Evolutionary conservation across 2,888 invertebrate genomes (phyloP), one percentile per base, ranked within the genome.

Genomic region (Lepidochrysops patricia): DNA sequence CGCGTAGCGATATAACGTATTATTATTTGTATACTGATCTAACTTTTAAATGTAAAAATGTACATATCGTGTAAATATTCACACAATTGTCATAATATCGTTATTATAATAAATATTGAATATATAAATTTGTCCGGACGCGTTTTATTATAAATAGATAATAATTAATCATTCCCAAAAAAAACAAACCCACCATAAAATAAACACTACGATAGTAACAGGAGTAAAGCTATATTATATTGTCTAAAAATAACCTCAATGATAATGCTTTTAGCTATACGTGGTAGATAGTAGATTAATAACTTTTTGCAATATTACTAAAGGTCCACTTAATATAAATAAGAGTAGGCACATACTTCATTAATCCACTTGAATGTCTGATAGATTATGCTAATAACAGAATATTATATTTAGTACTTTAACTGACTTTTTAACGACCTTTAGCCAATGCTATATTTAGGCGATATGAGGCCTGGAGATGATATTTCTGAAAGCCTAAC

Each of bases 31-130:
- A 84, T 84, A 84, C 80, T 72, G 66, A 66, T 70, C 62, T 62
- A 57, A 59, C 62, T 61, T 58, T 62, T 71, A 69, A 66, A 65
- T 85, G 83, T 86, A 85, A 79, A 82, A 76, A 77, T 88, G 88
- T 88, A 88, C 87, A 88, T 88, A 88, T 87, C 88, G 77, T 88
- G 88, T 88, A 86, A 84, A 87, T 86, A 87, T 77, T 80, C 73
- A 72, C 74, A 71, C 68, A 69, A 81, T 65, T 80, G 81, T 84
- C 81, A 79, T 75, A 75, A 77, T 82, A 79, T 83, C 75, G 77
- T 80, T 83, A 77, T 77, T 84, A 80, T 82, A 76, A 84, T 80
- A 80, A 79, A 82, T 79, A 66, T 63, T 61, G 6, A 52, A 61
- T 62, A 60, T 57, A 49, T 58, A 57, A 54, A 58, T 58, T 56